Evolutionary conservation across 1,140 invertebrate genomes (phyloP).

Genomic region (Episyrphus balteatus): DNA sequence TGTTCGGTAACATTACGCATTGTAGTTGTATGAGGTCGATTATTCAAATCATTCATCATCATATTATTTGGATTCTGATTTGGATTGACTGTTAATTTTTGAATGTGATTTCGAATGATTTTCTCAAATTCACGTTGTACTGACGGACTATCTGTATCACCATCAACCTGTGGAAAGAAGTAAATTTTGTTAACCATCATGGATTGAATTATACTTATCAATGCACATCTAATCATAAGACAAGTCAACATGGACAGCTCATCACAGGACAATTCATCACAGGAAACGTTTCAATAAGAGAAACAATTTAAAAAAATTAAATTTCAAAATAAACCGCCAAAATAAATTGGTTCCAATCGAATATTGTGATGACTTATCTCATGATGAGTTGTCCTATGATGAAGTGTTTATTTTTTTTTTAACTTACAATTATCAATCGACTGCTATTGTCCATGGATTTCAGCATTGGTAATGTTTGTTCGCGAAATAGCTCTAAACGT

Average conservation of each 20-base stretch:
- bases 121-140: conserved; percentile 63
- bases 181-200: too few relatives aligned
- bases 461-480: conserved; percentile 75
- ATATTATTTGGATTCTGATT: neutral
- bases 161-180: conserved; percentile 51
- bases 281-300: too few relatives aligned
- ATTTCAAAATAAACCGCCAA: too few relatives aligned
- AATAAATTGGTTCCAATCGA: too few relatives aligned
- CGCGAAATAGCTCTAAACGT: conserved; percentile 71
- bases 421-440: conserved; percentile 64
- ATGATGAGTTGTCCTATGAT: neutral
- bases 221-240: too few relatives aligned
- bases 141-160: conserved; percentile 62
- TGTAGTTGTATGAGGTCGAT: neutral
- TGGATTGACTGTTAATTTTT: conserved; percentile 34
- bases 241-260: too few relatives aligned
- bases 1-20: conserved; percentile 14
- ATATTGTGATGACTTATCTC: neutral
- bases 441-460: conserved; percentile 69
- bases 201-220: too few relatives aligned
- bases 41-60: neutral
- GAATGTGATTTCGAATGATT: conserved; percentile 44
- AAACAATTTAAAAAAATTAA: neutral
- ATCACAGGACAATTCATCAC: too few relatives aligned
- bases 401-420: neutral